Percentiles rank a stretch among this genome's conserved stretches.
Evolutionary conservation across 2,888 invertebrate species (phyloP).

Genomic region (Rotaria macrura): DNA sequence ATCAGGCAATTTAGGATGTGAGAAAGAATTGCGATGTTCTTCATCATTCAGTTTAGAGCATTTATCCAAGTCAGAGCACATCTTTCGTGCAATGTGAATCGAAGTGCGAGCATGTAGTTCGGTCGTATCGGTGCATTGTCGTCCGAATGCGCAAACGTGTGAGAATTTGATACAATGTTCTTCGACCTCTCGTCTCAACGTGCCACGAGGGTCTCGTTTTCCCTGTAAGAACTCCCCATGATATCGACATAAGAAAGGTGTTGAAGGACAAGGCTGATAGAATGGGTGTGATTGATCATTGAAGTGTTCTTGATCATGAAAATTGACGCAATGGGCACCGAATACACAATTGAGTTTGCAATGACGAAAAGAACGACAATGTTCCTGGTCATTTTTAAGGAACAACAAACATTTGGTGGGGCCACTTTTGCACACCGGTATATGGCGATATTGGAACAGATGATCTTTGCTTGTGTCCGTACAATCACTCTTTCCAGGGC

Average conservation of each 20-base stretch:
- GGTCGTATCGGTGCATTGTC: background rate
- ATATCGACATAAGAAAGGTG: background rate
- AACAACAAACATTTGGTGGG: too few species aligned
- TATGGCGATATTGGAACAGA: background rate
- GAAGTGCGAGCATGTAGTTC: background rate
- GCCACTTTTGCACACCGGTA: background rate
- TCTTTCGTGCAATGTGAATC: background rate
- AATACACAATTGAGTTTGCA: background rate
- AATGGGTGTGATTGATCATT: background rate
- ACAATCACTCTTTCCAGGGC: background rate
- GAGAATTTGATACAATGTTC: background rate
- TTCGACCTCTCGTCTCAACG: background rate
- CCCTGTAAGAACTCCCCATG: background rate
- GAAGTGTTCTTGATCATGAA: background rate
- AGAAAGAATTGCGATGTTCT: background rate
- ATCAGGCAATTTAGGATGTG: background rate
- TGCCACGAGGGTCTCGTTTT: background rate
- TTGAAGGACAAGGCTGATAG: background rate
- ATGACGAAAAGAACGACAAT: background rate
- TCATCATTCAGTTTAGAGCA: background rate
- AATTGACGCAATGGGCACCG: background rate
- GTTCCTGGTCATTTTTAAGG: background rate
- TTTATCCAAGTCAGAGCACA: background rate
- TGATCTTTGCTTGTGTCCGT: background rate
- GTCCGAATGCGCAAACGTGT: background rate